Evolutionary conservation across 2,113 vertebrate genomes (phyloP).

Genomic region (Irena cyanogastra): DNA sequence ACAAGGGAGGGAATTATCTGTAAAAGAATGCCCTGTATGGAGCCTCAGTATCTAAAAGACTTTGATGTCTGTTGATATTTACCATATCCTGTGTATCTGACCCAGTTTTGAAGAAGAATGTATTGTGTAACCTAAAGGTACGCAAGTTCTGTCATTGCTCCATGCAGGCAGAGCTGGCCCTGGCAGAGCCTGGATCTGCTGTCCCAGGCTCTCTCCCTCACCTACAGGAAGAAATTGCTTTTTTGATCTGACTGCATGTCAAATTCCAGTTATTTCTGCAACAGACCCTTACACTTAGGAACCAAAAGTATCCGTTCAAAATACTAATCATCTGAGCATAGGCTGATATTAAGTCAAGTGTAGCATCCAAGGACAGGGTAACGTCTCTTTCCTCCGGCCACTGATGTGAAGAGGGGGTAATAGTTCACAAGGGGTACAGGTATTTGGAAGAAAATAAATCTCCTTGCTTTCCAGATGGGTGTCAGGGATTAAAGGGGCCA

Average conservation of each 20-base stretch:
- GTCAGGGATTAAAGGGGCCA: neutral
- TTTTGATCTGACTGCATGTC: neutral
- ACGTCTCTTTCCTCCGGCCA: neutral
- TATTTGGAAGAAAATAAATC: neutral
- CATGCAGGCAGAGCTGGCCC: fast-evolving
- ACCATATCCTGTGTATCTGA: neutral
- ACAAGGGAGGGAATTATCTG: neutral
- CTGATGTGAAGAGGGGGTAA: neutral
- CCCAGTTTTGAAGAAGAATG: neutral
- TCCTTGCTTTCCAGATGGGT: neutral
- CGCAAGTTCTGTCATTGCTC: fast-evolving
- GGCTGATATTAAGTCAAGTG: neutral
- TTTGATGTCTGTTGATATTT: neutral
- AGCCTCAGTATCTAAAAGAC: neutral
- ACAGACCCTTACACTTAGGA: neutral
- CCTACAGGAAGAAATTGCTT: neutral
- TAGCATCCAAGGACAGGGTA: fast-evolving
- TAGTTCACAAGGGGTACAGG: neutral
- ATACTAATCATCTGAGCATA: neutral
- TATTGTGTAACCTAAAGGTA: neutral
- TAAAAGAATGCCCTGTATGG: neutral
- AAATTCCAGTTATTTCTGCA: neutral
- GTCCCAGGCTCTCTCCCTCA: neutral
- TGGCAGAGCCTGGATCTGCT: neutral
- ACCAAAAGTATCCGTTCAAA: neutral